A percentile compares a stretch with the other conserved stretches of the same genome.
These are phyloP conservation scores for Sarcophaga carnaria DNA, from an alignment of 2,888 invertebrate species.

Conservation along the genomic window DNA sequence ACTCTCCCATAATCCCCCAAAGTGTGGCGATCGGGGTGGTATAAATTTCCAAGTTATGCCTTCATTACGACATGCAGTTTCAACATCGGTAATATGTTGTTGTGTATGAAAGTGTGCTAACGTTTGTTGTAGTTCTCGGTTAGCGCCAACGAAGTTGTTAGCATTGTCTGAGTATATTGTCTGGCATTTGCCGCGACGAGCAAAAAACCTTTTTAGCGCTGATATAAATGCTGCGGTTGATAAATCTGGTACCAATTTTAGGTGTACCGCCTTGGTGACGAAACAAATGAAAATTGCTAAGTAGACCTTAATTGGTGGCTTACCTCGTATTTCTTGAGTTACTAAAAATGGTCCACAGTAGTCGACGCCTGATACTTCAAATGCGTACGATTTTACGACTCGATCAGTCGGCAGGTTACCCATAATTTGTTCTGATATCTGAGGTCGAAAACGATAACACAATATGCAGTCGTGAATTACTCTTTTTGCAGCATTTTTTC, in stretches of 20 bases:
- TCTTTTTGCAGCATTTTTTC: no score
- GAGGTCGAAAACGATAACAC: no score
- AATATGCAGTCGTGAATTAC: no score
- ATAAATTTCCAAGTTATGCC: no score
- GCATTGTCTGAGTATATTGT: conserved; percentile 50
- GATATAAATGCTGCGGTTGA: conserved; percentile 27
- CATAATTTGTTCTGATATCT: no score
- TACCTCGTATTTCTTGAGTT: conserved; percentile 28
- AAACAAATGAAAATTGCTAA: conserved; percentile 33
- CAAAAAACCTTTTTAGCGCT: conserved; percentile 35
- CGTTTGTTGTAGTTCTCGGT: no score
- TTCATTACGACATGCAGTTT: no score
- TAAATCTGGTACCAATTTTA: background rate
- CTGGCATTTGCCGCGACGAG: conserved; percentile 21
- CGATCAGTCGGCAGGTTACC: no score
- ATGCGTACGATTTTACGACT: background rate
- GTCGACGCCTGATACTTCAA: conserved; percentile 13
- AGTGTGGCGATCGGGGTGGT: conserved; percentile 33
- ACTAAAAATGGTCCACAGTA: conserved; percentile 26
- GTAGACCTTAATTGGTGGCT: conserved; percentile 7
- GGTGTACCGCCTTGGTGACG: background rate
- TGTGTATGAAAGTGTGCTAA: no score
- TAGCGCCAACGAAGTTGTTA: background rate
- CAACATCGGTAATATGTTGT: conserved; percentile 48
- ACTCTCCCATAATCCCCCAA: conserved; percentile 58